These are phyloP conservation scores for Aphaenogaster floridana DNA, from an alignment of 1,140 invertebrate species.

Conservation along the genomic window DNA sequence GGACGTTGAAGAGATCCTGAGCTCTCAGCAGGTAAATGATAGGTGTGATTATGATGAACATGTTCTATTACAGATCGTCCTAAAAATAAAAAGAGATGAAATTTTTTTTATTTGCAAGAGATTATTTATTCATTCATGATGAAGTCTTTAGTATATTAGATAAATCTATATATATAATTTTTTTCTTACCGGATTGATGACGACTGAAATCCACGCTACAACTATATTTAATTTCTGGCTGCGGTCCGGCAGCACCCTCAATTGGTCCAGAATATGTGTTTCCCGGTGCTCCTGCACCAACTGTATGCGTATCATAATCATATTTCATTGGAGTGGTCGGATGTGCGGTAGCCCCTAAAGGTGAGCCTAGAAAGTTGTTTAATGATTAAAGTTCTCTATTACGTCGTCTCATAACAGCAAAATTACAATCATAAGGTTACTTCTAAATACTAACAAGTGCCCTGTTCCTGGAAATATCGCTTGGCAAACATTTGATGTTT, in stretches of 20 bases:
- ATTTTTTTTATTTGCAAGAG: neutral
- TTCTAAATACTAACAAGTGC: constrained; percentile 75
- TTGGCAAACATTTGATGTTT: constrained; percentile 97
- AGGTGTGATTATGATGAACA: constrained; percentile 94
- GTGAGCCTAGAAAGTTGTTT: constrained; percentile 75
- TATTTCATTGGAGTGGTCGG: constrained; percentile 89
- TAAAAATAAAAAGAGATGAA: constrained; percentile 62
- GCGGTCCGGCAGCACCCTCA: constrained; percentile 87
- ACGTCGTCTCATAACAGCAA: neutral
- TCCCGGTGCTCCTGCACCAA: constrained; percentile 86
- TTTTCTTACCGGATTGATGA: constrained; percentile 86
- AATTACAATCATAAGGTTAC: neutral
- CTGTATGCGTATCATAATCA: constrained; percentile 88
- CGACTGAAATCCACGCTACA: constrained; percentile 91
- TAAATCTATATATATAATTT: neutral
- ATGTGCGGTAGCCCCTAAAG: constrained; percentile 83
- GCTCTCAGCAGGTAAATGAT: constrained; percentile 92
- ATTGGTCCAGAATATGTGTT: constrained; percentile 86
- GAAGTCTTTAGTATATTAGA: neutral
- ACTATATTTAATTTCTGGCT: constrained; percentile 91
- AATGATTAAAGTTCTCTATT: neutral
- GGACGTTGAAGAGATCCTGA: constrained; percentile 91
- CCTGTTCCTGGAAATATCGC: constrained; percentile 91
- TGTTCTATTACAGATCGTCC: constrained; percentile 88
- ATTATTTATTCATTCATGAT: neutral